These are phyloP conservation scores for Nematostella vectensis DNA, from an alignment of 92 coral and sea anemone species.

Conservation along the genomic window DNA sequence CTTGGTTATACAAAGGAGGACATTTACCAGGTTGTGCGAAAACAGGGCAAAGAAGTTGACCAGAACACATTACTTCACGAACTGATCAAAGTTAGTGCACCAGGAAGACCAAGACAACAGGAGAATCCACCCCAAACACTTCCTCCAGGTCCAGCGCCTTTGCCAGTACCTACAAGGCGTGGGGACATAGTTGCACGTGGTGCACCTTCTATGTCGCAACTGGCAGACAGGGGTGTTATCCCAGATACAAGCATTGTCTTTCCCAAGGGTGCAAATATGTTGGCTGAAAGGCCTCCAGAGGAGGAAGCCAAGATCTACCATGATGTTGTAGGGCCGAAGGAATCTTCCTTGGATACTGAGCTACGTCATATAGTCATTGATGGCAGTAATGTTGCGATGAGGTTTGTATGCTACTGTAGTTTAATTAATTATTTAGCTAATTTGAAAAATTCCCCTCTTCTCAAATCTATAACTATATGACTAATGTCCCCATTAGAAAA, in stretches of 20 bases:
- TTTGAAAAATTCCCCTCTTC: neutral
- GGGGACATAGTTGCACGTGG: constrained; percentile 14
- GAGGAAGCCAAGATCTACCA: constrained; percentile 59
- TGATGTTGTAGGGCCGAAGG: constrained; percentile 48
- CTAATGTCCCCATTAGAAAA: too few relatives aligned
- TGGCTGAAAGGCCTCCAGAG: constrained; percentile 9
- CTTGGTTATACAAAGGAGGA: constrained; percentile 82
- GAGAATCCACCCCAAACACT: constrained; percentile 7
- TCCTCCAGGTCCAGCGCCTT: neutral
- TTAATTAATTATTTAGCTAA: too few relatives aligned
- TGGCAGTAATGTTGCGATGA: constrained; percentile 99
- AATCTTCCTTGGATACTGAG: constrained; percentile 36
- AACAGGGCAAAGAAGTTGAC: constrained; percentile 74
- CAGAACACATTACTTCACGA: constrained; percentile 83
- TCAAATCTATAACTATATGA: neutral
- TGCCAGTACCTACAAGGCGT: neutral
- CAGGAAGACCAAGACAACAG: constrained; percentile 18
- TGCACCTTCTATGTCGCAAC: neutral
- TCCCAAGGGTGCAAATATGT: neutral
- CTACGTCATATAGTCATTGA: constrained; percentile 88
- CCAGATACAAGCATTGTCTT: neutral
- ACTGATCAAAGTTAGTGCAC: constrained; percentile 52
- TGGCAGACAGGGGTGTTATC: neutral
- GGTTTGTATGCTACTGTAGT: too few relatives aligned
- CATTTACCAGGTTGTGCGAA: constrained; percentile 64